Percentiles rank a stretch among this genome's conserved stretches.
Conservation (phyloP, 2,797 vertebrate genomes). For the Pseudochromis fuscus region DNA sequence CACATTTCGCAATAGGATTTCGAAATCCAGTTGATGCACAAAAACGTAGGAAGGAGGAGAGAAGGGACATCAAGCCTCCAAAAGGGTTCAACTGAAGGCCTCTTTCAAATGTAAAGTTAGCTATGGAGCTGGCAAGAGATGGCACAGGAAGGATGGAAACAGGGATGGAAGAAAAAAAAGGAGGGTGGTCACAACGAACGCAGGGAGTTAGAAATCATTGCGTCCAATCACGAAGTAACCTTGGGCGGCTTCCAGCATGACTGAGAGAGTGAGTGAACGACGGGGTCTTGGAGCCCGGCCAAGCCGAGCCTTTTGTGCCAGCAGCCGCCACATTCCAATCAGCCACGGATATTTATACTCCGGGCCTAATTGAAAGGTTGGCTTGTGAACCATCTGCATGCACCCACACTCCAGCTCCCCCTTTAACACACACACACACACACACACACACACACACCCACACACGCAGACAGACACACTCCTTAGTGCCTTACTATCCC, state of each 20-base stretch:
- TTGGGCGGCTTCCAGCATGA: conserved; percentile 81
- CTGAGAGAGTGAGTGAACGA: conserved; percentile 76
- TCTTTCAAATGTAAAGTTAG: conserved; percentile 68
- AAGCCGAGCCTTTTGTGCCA: conserved; percentile 80
- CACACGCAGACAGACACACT: conserved; percentile 52
- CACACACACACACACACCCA: conserved; percentile 36
- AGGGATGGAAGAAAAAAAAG: conserved; percentile 43
- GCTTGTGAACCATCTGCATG: conserved; percentile 82
- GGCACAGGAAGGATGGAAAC: conserved; percentile 47
- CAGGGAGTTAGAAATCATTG: conserved; percentile 78
- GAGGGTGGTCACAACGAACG: conserved; percentile 64
- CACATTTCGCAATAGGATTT: conserved; percentile 54
- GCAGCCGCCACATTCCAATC: conserved; percentile 84
- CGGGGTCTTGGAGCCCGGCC: conserved; percentile 80
- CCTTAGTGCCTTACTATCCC: conserved; percentile 52
- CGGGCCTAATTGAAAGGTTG: conserved; percentile 84
- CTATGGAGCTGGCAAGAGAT: conserved; percentile 43
- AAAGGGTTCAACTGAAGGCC: conserved; percentile 65
- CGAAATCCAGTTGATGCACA: conserved; percentile 61
- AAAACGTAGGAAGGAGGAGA: conserved; percentile 42
- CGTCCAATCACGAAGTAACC: conserved; percentile 82
- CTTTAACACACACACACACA: conserved; percentile 46
- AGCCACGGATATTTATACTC: conserved; percentile 84
- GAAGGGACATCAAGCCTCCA: conserved; percentile 49
- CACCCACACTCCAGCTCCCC: conserved; percentile 68